Percentiles rank a stretch among this genome's conserved stretches.
Conservation (phyloP, 2,113 vertebrate species). For the Channa maculata region DNA sequence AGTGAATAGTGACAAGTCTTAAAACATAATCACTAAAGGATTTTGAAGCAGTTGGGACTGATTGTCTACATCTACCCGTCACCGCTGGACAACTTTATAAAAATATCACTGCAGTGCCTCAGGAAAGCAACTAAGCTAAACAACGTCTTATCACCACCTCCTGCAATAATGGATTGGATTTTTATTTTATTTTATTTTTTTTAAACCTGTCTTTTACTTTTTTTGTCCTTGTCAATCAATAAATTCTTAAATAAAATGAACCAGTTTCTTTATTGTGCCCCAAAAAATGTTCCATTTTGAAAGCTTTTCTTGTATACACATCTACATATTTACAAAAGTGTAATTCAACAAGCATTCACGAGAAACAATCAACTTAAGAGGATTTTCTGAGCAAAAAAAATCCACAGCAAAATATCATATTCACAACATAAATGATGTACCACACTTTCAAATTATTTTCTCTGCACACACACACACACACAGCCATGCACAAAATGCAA, state of each 20-base stretch:
- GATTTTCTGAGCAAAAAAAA: slow-evolving; percentile 46
- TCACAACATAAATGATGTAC: slow-evolving; percentile 69
- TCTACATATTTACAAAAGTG: slow-evolving; percentile 85
- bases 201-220: too few species aligned
- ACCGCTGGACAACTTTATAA: neutral
- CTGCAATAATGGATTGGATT: neutral
- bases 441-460: slow-evolving; percentile 31
- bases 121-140: neutral
- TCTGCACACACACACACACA: slow-evolving; percentile 42
- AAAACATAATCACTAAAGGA: neutral
- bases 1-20: too few species aligned
- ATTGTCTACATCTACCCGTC: neutral
- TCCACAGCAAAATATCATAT: slow-evolving; percentile 20
- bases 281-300: slow-evolving; percentile 70
- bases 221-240: too few species aligned
- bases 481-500: slow-evolving; percentile 75
- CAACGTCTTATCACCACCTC: too few species aligned
- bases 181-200: too few species aligned
- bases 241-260: neutral
- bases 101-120: neutral
- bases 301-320: slow-evolving; percentile 82
- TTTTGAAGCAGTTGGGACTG: neutral
- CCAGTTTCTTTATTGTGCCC: neutral
- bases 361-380: slow-evolving; percentile 49
- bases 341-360: slow-evolving; percentile 61